These are phyloP conservation scores for Dicycla oo DNA, from an alignment of 2,888 invertebrate genomes.

Conservation along the genomic window DNA sequence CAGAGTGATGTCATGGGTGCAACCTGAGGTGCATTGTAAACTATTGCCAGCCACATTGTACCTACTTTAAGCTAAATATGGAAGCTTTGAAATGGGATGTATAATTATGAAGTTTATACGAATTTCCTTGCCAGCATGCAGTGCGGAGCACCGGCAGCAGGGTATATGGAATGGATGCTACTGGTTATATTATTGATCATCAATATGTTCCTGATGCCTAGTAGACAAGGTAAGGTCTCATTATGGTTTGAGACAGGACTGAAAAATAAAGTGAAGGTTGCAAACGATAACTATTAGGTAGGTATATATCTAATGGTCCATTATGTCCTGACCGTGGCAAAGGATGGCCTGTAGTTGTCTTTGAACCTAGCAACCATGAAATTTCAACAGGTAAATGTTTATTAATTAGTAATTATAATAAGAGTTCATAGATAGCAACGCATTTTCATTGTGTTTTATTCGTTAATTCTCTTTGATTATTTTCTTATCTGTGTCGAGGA, in stretches of 20 bases:
- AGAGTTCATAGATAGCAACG: conserved; percentile 8
- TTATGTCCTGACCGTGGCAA: conserved; percentile 2
- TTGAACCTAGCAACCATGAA: conserved; percentile 20
- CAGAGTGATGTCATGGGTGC: conserved; percentile 42
- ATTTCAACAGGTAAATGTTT: conserved; percentile 12
- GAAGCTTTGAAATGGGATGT: background rate
- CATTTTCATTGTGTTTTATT: conserved; percentile 30
- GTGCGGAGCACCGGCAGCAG: background rate
- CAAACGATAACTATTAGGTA: background rate
- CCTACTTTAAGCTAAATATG: conserved; percentile 4
- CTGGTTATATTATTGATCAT: background rate
- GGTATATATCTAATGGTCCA: background rate
- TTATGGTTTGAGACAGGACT: background rate
- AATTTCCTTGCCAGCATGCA: background rate
- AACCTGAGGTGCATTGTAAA: conserved; percentile 27
- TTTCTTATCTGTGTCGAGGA: conserved; percentile 26
- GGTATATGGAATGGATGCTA: background rate
- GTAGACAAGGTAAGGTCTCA: background rate
- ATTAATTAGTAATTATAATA: conserved; percentile 11
- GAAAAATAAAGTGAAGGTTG: conserved; percentile 10
- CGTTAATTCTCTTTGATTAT: conserved; percentile 6
- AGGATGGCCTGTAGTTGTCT: conserved; percentile 1
- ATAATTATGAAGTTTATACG: background rate
- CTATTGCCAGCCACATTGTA: background rate
- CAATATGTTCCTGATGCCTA: background rate